Base-by-base conservation (phyloP, 2,113 vertebrate species). In the Circaetus cinerascens region DNA sequence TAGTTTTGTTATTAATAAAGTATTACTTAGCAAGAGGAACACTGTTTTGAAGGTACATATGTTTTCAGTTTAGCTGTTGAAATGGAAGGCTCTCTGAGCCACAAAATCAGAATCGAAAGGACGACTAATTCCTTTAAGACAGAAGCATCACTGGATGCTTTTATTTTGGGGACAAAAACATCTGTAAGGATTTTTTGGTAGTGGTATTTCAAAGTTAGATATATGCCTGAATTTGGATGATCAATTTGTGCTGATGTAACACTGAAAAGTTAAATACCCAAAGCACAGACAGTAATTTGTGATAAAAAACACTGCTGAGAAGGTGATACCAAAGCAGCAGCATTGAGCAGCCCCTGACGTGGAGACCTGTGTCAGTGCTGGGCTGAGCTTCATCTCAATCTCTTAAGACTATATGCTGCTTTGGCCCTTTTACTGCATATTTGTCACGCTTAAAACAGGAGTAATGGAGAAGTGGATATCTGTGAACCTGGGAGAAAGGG, bases 281-380 rank as follows among this genome's bases (percentile, higher is more conserved):
- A 59, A 45, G 77, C 48, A 38, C n/a, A 60, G 72, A 6, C 18
- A 23, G 32, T 20, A 27, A 18, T 51, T 43, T 26, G 32, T 34
- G 59, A n/a, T 16, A 26, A 4, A 41, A 34, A 36, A 8, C 8
- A 4, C 32, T 72, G 64, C 36, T 10, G 5, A 34, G 63, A 46
- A 46, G 57, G 45, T 2, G 11, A 59, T 16, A n/a, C 27, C 20
- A 4, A 11, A 0, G 3, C 0, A 4, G 51, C 66, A 43, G 66
- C 41, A 3, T 48, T 6, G n/a, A 46, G 77, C 48, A 51, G 64
- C 50, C 34, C 32, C 11, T 25, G 69, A 27, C 27, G 17, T 19
- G 14, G 63, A 67, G 40, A 40, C 29, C 25, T 19, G 53, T 29
- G 36, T 25, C 36, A 15, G 17, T 8, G 53, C 22, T 67, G 59